Evolutionary conservation across 2,797 vertebrate genomes (phyloP), one percentile per base, ranked within the genome.

Genomic region (Chloroceryle amazona): DNA sequence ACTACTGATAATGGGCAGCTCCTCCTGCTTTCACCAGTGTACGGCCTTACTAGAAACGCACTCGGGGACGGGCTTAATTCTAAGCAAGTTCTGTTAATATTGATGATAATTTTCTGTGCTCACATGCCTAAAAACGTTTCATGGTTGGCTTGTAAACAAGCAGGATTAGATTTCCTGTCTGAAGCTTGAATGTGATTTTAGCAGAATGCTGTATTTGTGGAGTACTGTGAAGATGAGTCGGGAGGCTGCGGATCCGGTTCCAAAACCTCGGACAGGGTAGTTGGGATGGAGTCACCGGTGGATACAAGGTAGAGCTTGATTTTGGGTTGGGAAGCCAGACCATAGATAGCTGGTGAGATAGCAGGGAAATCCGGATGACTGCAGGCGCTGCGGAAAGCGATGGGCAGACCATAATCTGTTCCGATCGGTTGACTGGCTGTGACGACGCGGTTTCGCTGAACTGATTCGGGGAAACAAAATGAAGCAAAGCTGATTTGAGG

Each of bases 391-490:
- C 49, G 74, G 63, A 72, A 82, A 60, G 55, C 13, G 55, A 66
- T 70, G 65, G 63, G 78, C 70, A 70, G 83, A 71, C 55, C 60
- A 57, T 78, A 70, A 82, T 82, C 81, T 94, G 14, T 89, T 91
- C 89, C 66, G 60, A 89, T 87, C 39, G n/a, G 67, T 89, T 55
- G 55, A 47, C 76, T 89, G 22, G 22, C 79, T 86, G 67, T 37
- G 55, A 52, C 60, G 71, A 16, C 47, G 86, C 76, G 91, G 89
- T 94, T 96, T 96, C 52, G 14, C 58, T 91, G 89, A 73, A 51
- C 83, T 87, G 74, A 87, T 87, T 85, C 85, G 85, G 84, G 92
- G 92, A 92, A 96, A 73, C 88, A 91, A 87, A 92, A 90, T 55
- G 66, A 79, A 95, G 78, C 67, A 60, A 41, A 89, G 82, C 90